phyloP scores from a whole-genome alignment of 2,113 vertebrate genomes.

The Platichthys flesus region DNA sequence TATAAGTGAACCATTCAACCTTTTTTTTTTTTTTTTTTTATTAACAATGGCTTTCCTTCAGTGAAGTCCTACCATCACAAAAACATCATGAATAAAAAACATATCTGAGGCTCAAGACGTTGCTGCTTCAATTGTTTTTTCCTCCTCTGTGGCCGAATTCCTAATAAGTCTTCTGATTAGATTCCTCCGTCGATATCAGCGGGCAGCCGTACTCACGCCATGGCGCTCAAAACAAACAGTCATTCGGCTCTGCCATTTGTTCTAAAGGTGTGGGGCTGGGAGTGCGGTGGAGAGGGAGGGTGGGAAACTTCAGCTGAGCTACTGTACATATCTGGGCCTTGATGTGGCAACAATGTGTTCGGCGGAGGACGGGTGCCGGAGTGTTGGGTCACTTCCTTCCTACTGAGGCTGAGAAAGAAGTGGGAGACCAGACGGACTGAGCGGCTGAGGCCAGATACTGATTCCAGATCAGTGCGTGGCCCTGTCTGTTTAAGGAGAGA shows the following conservation, averaged over 20 bases:
- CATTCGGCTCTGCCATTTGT: slow-evolving; percentile 74
- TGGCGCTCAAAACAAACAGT: slow-evolving; percentile 77
- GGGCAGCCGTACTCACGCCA: slow-evolving; percentile 74
- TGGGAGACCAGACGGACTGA: slow-evolving; percentile 68
- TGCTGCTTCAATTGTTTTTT: slow-evolving; percentile 65
- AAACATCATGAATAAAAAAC: slow-evolving; percentile 30
- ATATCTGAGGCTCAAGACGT: slow-evolving; percentile 28
- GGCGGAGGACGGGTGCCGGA: slow-evolving; percentile 69
- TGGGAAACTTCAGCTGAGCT: slow-evolving; percentile 72
- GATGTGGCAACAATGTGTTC: slow-evolving; percentile 81
- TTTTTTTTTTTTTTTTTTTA: slow-evolving; percentile 13
- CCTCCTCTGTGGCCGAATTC: slow-evolving; percentile 54
- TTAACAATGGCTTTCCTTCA: slow-evolving; percentile 9
- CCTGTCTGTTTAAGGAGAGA: slow-evolving; percentile 31
- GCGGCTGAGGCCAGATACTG: slow-evolving; percentile 46
- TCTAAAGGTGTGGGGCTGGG: slow-evolving; percentile 67
- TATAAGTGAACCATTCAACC: neutral
- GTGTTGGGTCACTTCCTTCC: slow-evolving; percentile 79
- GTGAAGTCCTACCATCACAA: slow-evolving; percentile 24
- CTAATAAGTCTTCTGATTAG: slow-evolving; percentile 76
- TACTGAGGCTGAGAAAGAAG: slow-evolving; percentile 77
- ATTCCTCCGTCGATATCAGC: slow-evolving; percentile 70
- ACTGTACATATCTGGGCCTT: slow-evolving; percentile 80
- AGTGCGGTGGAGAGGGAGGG: slow-evolving; percentile 61
- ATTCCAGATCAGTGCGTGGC: slow-evolving; percentile 40